Evolutionary conservation across 30 jellyfish, hydroid and myxozoan genomes (phyloP), one percentile per base, ranked within the genome.

Genomic region (Cassiopea andromeda): DNA sequence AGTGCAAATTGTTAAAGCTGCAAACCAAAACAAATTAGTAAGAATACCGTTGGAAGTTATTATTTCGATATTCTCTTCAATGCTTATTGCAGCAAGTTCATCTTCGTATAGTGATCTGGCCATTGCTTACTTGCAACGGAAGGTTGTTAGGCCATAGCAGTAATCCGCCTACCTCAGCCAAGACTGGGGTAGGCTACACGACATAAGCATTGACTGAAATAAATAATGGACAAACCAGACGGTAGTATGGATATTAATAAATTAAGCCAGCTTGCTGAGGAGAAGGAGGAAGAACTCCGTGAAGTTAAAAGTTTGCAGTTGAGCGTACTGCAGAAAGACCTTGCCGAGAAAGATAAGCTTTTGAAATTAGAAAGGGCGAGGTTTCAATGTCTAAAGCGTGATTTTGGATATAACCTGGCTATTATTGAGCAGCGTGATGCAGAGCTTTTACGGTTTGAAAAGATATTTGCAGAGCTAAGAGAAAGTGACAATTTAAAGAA

Each of bases 201-300:
- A 10, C 12, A 10, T 54, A 54, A 10, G 7, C 10, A 54, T 54
- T 54, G 7, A 10, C 27, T 1, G 38, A 14, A 2, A 2, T 17
- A 9, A 78, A 60, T 18, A 7, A 82, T 82, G 91, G 84, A 27
- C 15, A 19, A 12, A 14, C 60, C 19, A 2, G 66, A 69, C 43
- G 46, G 9, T 1, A 45, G 45, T 57, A 19, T 73, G 38, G 90
- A 87, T 54, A 77, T 77, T 12, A 45, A 54, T 3, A 80, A 74
- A 66, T 78, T 93, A 69, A 67, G 77, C 69, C 60, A 78, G 66
- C 94, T 93, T 66, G 97, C 91, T 57, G 91, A 54, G 60, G 75
- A 77, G 68, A 93, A 93, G 72, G 98, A 87, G 60, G 82, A 75
- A 75, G 98, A 93, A 88, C 90, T 95, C 87, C 80, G 85, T 17